Conservation (phyloP, 2,113 vertebrate species). For the Pangasianodon hypophthalmus region DNA sequence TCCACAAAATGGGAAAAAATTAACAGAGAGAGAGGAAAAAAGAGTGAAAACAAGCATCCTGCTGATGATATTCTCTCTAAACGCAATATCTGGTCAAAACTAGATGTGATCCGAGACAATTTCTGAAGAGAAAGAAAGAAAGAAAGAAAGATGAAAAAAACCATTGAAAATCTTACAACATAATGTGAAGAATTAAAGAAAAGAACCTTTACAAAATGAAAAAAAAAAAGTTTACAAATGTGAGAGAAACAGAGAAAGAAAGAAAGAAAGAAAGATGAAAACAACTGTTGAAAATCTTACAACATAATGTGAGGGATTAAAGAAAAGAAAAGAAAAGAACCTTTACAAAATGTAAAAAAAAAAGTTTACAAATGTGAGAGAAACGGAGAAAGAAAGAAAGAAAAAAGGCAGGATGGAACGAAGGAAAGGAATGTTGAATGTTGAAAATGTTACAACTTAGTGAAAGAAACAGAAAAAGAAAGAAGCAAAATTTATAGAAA, state of each 20-base stretch:
- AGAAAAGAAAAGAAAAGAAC: background rate
- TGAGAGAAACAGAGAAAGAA: background rate
- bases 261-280: background rate
- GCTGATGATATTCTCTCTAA: background rate
- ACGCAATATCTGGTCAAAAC: slow-evolving; percentile 59
- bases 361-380: background rate
- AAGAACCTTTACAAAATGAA: background rate
- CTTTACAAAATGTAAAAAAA: background rate
- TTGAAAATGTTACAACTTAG: too few species aligned
- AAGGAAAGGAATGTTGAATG: background rate
- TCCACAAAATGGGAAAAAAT: slow-evolving; percentile 19
- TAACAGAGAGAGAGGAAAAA: background rate
- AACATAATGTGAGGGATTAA: too few species aligned
- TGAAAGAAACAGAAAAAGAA: background rate
- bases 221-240: background rate
- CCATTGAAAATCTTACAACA: background rate
- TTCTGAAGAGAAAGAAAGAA: background rate
- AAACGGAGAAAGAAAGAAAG: background rate
- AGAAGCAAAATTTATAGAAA: background rate
- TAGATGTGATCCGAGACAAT: background rate
- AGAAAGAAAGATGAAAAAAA: background rate
- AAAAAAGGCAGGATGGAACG: background rate
- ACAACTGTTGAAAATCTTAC: background rate
- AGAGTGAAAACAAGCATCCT: background rate
- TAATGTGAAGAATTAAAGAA: background rate